Conservation (phyloP, 2,888 invertebrate species). For the Phania funesta region DNA sequence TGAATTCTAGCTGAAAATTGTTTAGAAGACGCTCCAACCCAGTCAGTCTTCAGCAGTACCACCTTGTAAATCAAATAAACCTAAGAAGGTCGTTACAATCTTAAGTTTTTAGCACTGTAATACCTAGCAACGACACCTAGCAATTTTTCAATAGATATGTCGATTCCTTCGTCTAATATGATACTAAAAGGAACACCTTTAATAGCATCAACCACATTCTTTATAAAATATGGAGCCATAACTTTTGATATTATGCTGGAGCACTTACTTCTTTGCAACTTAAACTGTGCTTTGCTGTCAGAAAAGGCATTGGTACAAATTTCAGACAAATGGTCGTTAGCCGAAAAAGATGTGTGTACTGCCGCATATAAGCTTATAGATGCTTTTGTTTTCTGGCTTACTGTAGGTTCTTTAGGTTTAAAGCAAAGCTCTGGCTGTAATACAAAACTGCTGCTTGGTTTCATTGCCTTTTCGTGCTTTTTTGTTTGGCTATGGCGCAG, state of each 20-base stretch:
- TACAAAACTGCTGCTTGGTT: no score
- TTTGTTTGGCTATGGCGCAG: slow-evolving; percentile 1
- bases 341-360: slow-evolving; percentile 10
- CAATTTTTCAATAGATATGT: neutral
- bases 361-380: neutral
- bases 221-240: neutral
- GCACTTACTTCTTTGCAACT: neutral
- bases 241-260: neutral
- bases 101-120: neutral
- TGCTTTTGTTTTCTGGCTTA: neutral
- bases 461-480: neutral
- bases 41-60: neutral
- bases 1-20: neutral
- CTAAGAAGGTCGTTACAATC: neutral
- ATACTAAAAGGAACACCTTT: neutral
- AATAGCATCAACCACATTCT: neutral
- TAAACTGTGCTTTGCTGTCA: slow-evolving; percentile 6
- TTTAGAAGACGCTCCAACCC: slow-evolving; percentile 9
- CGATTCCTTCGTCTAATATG: neutral
- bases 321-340: neutral
- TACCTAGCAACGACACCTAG: neutral
- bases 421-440: neutral
- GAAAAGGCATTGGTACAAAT: neutral
- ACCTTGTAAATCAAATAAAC: neutral
- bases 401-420: neutral